Conservation (phyloP, 2,797 vertebrate species). For the Sebastes umbrosus region DNA sequence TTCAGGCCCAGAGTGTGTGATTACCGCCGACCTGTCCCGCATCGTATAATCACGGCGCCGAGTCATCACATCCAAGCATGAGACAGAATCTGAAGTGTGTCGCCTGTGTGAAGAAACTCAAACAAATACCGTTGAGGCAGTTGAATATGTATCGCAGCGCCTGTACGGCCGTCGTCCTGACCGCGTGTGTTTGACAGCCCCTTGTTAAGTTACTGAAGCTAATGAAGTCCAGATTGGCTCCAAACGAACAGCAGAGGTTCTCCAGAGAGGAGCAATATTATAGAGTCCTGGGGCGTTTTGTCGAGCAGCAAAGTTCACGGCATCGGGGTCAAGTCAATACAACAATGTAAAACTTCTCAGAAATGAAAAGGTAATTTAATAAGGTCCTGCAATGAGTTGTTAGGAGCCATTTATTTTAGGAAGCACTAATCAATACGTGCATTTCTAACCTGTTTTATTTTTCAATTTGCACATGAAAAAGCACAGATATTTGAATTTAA, state of each 20-base stretch:
- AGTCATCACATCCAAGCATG: constrained; percentile 1
- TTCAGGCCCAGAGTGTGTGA: constrained; percentile 6
- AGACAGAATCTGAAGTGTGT: constrained; percentile 8
- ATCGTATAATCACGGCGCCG: background rate
- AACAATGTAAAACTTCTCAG: background rate
- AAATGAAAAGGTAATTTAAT: background rate
- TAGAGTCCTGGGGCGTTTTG: constrained; percentile 12
- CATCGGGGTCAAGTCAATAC: background rate
- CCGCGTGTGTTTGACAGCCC: constrained; percentile 19
- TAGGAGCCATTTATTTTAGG: background rate
- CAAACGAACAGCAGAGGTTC: constrained; percentile 21
- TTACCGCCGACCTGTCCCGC: constrained; percentile 24
- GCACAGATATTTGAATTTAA: background rate
- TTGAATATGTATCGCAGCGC: background rate
- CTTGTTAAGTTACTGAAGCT: constrained; percentile 6
- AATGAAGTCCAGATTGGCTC: constrained; percentile 38
- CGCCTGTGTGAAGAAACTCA: constrained; percentile 15
- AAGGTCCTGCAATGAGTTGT: background rate
- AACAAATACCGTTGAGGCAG: constrained; percentile 25
- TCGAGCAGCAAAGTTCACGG: background rate
- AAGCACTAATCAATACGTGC: background rate
- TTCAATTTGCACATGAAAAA: background rate
- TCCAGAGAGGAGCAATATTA: constrained; percentile 10
- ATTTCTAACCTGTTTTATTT: background rate
- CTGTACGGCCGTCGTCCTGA: background rate